Conservation (phyloP, 1,140 invertebrate species). For the Triops longicaudatus region DNA sequence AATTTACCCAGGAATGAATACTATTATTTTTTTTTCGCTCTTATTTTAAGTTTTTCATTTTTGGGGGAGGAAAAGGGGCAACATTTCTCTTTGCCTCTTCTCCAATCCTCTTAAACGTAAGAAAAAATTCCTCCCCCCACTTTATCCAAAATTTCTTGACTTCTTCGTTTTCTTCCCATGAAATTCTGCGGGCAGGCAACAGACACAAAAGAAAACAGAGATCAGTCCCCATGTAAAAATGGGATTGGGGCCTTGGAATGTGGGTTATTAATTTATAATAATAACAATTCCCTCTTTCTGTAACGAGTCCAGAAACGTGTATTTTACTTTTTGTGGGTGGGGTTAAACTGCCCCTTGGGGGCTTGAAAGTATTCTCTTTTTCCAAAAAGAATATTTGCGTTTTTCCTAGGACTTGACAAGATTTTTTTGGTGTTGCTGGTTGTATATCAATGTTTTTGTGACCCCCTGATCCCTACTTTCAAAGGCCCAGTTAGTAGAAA, state of each 20-base stretch:
- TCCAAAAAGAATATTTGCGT: neutral
- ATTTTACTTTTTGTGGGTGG: neutral
- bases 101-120: conserved; percentile 15
- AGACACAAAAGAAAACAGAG: neutral
- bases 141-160: conserved; percentile 22
- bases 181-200: conserved; percentile 3
- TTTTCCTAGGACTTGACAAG: neutral
- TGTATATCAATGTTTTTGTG: conserved; percentile 3
- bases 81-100: conserved; percentile 20
- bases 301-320: neutral
- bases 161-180: conserved; percentile 21
- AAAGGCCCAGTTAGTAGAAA: no score
- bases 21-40: neutral
- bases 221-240: no score
- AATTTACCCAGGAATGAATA: conserved; percentile 16
- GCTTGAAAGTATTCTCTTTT: neutral
- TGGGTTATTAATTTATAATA: conserved; percentile 16
- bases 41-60: conserved; percentile 20
- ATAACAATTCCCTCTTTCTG: neutral
- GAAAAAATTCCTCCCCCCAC: conserved; percentile 16
- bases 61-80: neutral
- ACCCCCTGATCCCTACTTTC: no score
- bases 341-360: neutral
- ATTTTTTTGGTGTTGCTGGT: conserved; percentile 3
- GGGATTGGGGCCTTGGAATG: neutral